Evolutionary conservation across 2,888 invertebrate species (phyloP).

Genomic region (Acanthosepion pharaonis): DNA sequence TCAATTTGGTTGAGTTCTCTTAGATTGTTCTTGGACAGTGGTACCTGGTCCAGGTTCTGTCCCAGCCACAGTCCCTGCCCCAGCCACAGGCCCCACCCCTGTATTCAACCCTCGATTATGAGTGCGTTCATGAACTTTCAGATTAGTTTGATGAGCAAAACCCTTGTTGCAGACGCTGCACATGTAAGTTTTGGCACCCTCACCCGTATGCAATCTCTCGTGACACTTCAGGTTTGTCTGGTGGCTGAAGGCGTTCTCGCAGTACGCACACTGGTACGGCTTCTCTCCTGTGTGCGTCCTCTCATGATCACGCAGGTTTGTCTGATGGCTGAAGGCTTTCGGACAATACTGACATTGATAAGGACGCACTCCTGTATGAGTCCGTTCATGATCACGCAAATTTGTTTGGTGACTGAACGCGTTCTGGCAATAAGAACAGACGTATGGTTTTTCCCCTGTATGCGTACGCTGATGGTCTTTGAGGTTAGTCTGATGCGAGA

Average conservation of each 20-base stretch:
- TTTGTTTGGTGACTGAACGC: slow-evolving; percentile 43
- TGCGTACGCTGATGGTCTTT: slow-evolving; percentile 39
- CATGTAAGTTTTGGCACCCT: slow-evolving; percentile 38
- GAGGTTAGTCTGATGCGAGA: slow-evolving; percentile 42
- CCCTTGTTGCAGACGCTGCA: slow-evolving; percentile 42
- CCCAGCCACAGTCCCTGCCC: neutral
- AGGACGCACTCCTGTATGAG: slow-evolving; percentile 40
- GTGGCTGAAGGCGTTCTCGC: slow-evolving; percentile 46
- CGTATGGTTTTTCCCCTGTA: neutral
- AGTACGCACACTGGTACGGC: slow-evolving; percentile 45
- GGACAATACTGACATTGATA: slow-evolving; percentile 39
- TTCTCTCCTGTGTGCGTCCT: slow-evolving; percentile 38
- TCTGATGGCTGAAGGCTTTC: slow-evolving; percentile 42
- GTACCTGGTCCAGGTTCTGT: neutral
- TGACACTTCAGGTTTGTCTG: slow-evolving; percentile 44
- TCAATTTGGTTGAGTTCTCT: neutral
- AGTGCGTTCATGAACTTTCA: slow-evolving; percentile 41
- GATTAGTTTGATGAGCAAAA: slow-evolving; percentile 39
- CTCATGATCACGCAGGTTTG: slow-evolving; percentile 46
- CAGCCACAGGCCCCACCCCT: neutral
- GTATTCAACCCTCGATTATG: slow-evolving; percentile 34
- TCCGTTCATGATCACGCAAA: slow-evolving; percentile 40
- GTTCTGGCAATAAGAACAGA: slow-evolving; percentile 41
- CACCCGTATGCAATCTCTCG: slow-evolving; percentile 38
- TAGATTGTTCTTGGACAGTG: neutral